Base-by-base conservation (phyloP, 2,888 invertebrate species). In the Steinernema carpocapsae region DNA sequence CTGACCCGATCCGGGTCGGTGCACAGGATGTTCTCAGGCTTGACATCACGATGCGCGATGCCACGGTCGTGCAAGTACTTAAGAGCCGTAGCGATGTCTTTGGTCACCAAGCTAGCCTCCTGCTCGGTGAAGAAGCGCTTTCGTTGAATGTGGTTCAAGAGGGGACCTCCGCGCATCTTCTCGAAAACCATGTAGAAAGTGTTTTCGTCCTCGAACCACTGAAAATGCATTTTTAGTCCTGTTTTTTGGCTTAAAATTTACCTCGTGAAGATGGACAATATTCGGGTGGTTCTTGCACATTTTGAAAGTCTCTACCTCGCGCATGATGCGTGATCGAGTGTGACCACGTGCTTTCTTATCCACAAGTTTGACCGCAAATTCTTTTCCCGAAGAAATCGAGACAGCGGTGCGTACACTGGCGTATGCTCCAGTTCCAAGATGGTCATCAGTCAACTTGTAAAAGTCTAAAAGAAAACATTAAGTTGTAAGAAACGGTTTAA, bases 231-330 rank as follows among this genome's bases (percentile, higher is more conserved):
- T n/a, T n/a, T n/a, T n/a, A n/a, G n/a, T n/a, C n/a, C n/a, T n/a
- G n/a, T n/a, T n/a, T n/a, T n/a, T n/a, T n/a, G n/a, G n/a, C n/a
- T 37, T 3, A 37, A 3, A 88, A 88, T 80, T 88, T 88, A 82
- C 83, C 74, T 97, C 97, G 87, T 94, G 93, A 89, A 99, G 92
- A 90, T 97, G 95, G 88, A 97, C 93, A 90, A 99, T 96, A 89
- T 97, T 95, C 78, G 94, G 93, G 90, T 97, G 96, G 84, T 94
- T 94, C 90, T 94, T 93, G 90, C 97, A 97, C 90, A 96, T 94
- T 90, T 96, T 94, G 92, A 97, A 97, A 82, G 95, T 97, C 91
- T 97, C 97, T 88, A 97, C 96, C 90, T 97, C 97, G 86, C 95
- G 94, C 91, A 97, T 94, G 86, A 97, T 94, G 88, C 97, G 92